Conservation (phyloP, 2,797 vertebrate genomes). For the Poeciliopsis paucimaculata region DNA sequence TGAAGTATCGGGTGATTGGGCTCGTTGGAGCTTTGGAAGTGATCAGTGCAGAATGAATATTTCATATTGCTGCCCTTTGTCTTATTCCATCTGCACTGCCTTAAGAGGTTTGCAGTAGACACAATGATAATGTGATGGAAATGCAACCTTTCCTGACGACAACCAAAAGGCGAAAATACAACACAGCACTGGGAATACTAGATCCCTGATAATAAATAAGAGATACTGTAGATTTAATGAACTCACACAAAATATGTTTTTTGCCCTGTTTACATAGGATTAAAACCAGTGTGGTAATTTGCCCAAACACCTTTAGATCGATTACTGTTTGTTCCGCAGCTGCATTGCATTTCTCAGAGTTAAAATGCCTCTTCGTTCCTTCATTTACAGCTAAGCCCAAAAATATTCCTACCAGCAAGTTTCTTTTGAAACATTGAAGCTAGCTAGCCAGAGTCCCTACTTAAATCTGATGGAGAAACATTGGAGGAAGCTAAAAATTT, state of each 20-base stretch:
- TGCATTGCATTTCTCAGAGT: not conserved
- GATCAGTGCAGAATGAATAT: conserved; percentile 45
- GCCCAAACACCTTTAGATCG: not conserved
- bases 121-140: not conserved
- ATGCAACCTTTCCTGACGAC: conserved; percentile 30
- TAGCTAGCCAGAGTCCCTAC: not conserved
- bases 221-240: conserved; percentile 39
- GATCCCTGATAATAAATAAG: conserved; percentile 63
- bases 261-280: not conserved
- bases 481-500: not conserved
- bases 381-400: not conserved
- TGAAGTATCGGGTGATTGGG: conserved; percentile 30
- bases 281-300: not conserved
- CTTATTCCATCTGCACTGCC: conserved; percentile 27
- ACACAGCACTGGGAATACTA: conserved; percentile 37
- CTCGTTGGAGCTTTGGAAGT: conserved; percentile 48
- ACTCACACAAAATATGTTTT: not conserved
- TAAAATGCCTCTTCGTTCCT: not conserved
- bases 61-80: conserved; percentile 28
- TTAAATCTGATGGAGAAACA: not conserved
- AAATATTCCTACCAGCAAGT: no score
- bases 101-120: conserved; percentile 17
- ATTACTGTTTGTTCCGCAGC: not conserved
- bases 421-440: not conserved
- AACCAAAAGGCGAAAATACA: conserved; percentile 51